Conservation (phyloP, 2,888 invertebrate species). For the Noctua pronuba region DNA sequence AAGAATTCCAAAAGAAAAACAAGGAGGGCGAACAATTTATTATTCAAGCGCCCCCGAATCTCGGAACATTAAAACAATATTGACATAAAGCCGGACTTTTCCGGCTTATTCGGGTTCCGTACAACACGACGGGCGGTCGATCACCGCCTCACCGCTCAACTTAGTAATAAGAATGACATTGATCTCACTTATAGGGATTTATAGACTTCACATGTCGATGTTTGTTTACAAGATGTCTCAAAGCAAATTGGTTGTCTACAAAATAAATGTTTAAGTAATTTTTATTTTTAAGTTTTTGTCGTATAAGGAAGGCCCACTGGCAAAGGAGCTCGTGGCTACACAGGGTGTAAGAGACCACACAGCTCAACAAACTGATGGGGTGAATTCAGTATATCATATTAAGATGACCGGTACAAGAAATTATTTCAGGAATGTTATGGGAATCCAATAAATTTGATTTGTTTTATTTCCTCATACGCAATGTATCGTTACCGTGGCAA, state of each 20-base stretch:
- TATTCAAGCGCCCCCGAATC: slow-evolving; percentile 60
- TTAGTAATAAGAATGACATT: slow-evolving; percentile 43
- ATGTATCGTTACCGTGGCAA: no score
- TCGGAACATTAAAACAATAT: slow-evolving; percentile 66
- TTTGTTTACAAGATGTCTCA: slow-evolving; percentile 24
- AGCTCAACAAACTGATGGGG: no score
- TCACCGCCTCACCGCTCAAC: not conserved
- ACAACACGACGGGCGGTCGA: slow-evolving; percentile 4
- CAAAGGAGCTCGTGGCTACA: not conserved
- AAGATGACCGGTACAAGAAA: no score
- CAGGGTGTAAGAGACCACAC: no score
- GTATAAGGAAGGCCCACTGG: no score
- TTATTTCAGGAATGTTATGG: no score
- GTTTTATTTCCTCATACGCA: no score
- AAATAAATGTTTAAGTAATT: not conserved
- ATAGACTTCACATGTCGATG: slow-evolving; percentile 32
- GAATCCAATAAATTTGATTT: no score
- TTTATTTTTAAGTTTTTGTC: not conserved
- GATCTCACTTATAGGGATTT: slow-evolving; percentile 47
- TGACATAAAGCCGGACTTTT: slow-evolving; percentile 53
- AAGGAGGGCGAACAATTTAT: slow-evolving; percentile 53
- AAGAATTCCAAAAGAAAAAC: slow-evolving; percentile 36
- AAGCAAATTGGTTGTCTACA: slow-evolving; percentile 34
- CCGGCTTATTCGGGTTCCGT: slow-evolving; percentile 28
- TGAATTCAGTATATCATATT: no score